A percentile compares a stretch with the other conserved stretches of the same genome.
These are phyloP conservation scores for Saturnia japonica DNA, from an alignment of 2,888 invertebrate genomes.

Conservation along the genomic window DNA sequence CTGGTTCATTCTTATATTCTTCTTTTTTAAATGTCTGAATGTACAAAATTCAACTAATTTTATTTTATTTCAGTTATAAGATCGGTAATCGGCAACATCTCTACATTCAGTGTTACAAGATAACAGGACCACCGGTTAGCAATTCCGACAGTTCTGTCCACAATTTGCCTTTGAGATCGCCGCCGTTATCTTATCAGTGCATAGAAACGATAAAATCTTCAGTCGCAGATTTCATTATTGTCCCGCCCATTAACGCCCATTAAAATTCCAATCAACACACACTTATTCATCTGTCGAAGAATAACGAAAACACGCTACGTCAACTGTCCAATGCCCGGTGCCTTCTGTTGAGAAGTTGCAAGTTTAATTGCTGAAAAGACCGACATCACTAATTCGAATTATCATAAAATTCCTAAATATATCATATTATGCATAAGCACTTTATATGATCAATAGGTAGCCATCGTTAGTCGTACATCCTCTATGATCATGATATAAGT, in stretches of 20 bases:
- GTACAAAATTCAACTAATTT: background rate
- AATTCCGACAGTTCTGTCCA: constrained; percentile 55
- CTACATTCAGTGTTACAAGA: constrained; percentile 13
- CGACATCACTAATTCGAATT: background rate
- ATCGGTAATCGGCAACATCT: constrained; percentile 11
- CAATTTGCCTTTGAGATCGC: constrained; percentile 79
- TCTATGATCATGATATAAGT: too few species aligned
- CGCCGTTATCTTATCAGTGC: constrained; percentile 73
- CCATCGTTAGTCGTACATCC: too few species aligned
- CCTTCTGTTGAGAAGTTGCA: constrained; percentile 62
- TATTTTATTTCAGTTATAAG: background rate
- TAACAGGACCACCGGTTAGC: constrained; percentile 50
- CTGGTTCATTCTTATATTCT: background rate
- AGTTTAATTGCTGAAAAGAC: constrained; percentile 54
- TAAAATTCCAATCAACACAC: constrained; percentile 78
- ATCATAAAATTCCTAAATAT: background rate
- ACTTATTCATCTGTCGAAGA: constrained; percentile 76
- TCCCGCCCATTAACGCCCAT: constrained; percentile 79
- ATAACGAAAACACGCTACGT: constrained; percentile 44
- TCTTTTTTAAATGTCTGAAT: too few species aligned
- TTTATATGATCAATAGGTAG: background rate
- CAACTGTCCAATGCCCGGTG: constrained; percentile 50
- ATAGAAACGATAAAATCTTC: constrained; percentile 73
- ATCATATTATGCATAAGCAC: background rate
- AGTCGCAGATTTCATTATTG: constrained; percentile 74